phyloP scores from a whole-genome alignment of 2,888 invertebrate species.

The Hoplodrina blanda region DNA sequence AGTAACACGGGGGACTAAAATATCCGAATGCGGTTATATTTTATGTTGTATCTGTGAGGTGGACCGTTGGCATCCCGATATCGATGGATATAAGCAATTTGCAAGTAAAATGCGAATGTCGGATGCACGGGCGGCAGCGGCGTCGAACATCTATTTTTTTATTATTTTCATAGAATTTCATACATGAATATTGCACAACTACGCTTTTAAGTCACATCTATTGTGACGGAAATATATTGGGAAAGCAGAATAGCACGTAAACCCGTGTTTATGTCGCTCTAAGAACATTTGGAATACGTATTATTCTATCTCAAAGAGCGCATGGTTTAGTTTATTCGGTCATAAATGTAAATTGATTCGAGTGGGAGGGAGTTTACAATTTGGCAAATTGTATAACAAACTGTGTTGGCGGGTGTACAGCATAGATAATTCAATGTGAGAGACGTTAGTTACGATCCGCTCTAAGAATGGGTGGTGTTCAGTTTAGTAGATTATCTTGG shows the following conservation, averaged over 20 bases:
- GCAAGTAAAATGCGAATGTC: slow-evolving; percentile 87
- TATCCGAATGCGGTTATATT: slow-evolving; percentile 56
- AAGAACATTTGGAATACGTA: slow-evolving; percentile 8
- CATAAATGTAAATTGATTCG: slow-evolving; percentile 44
- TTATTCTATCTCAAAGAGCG: slow-evolving; percentile 13
- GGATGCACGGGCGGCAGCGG: slow-evolving; percentile 75
- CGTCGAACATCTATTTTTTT: slow-evolving; percentile 74
- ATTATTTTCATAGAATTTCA: slow-evolving; percentile 80
- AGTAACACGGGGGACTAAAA: slow-evolving; percentile 50
- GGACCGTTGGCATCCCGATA: slow-evolving; percentile 74
- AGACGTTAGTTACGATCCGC: slow-evolving; percentile 68
- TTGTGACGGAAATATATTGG: slow-evolving; percentile 58
- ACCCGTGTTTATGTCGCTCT: slow-evolving; percentile 13
- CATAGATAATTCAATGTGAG: slow-evolving; percentile 73
- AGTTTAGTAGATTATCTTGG: slow-evolving; percentile 83
- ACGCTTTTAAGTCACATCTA: slow-evolving; percentile 56
- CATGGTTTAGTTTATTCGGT: slow-evolving; percentile 20
- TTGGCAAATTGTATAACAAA: slow-evolving; percentile 58
- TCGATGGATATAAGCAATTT: slow-evolving; percentile 88
- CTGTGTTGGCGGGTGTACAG: slow-evolving; percentile 62
- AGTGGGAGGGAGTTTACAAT: slow-evolving; percentile 29
- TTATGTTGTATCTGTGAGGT: slow-evolving; percentile 60
- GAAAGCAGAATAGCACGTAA: background rate
- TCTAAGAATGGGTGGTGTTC: slow-evolving; percentile 72
- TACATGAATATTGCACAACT: slow-evolving; percentile 72